Evolutionary conservation across 2,888 invertebrate genomes (phyloP), one percentile per base, ranked within the genome.

Genomic region (Pseudeuparius sepicola): DNA sequence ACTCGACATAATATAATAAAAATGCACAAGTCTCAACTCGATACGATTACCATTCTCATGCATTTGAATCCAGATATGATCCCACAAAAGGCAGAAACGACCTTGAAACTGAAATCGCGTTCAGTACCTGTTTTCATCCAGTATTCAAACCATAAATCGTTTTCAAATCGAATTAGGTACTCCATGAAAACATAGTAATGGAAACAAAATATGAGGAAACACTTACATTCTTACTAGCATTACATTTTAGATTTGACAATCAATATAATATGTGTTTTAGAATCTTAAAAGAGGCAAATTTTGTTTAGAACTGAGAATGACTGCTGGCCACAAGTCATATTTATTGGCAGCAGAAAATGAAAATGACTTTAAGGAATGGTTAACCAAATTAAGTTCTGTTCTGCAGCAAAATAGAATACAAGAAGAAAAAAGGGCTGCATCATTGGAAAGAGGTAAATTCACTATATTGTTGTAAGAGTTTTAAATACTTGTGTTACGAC

Each of bases 301-400:
- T 56, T 83, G 88, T 59, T 92, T 93, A 61, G 92, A 93, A 60
- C 62, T 93, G 25, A 75, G 83, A 42, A 88, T 89, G 86, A 75
- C 74, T 13, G 78, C 85, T 4, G 84, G 84, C 11, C 84, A 84
- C 44, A 87, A 88, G 56, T 84, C 86, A 0, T 88, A 87, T 52
- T 75, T 84, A 28, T 71, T 93, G 50, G 85, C 89, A 4, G 79
- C 89, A 1, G 92, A 93, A 53, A 84, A 73, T 51, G 92, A 92
- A 50, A 68, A 72, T 5, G 92, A 93, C 46, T 66, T 75, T 50
- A 70, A 71, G 50, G 88, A 86, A 53, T 93, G 93, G 93, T 71
- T 92, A 14, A 70, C 65, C 34, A 85, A 85, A 47, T 70, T 93
- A 14, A 81, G 75, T 42, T 81, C 80, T 13, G 85, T 90, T n/a